These are phyloP conservation scores for Drosophila mayri DNA, from an alignment of 1,140 invertebrate genomes.

Conservation along the genomic window DNA sequence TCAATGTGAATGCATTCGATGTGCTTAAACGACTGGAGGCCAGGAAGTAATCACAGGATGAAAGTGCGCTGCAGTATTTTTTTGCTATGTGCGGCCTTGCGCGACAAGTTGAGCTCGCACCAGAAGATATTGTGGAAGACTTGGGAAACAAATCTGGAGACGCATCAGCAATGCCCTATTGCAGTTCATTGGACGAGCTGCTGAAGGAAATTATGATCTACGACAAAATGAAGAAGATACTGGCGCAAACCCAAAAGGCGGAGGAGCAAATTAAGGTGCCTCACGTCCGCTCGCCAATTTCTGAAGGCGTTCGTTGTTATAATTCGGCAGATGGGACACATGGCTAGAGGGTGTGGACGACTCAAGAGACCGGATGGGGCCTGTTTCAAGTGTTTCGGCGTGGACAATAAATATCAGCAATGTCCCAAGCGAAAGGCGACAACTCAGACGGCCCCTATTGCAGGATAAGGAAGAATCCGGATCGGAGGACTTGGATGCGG, in stretches of 20 bases:
- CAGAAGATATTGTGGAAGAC: not conserved
- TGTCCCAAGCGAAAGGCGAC: not conserved
- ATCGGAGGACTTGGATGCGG: not conserved
- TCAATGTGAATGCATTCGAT: too few relatives aligned
- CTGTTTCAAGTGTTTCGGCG: slow-evolving; percentile 6
- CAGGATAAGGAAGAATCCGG: not conserved
- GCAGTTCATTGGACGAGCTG: too few relatives aligned
- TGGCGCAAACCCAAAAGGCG: not conserved
- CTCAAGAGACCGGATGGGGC: slow-evolving; percentile 8
- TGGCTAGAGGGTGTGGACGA: slow-evolving; percentile 1
- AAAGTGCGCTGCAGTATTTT: too few relatives aligned
- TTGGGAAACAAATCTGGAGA: not conserved
- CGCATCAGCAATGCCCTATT: not conserved
- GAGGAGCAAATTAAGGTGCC: too few relatives aligned
- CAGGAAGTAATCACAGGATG: too few relatives aligned
- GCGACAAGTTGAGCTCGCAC: not conserved
- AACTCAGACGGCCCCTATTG: not conserved
- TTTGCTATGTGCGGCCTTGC: not conserved
- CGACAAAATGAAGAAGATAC: not conserved
- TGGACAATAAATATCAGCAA: not conserved
- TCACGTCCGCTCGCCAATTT: too few relatives aligned
- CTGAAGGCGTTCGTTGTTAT: not conserved
- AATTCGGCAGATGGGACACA: not conserved
- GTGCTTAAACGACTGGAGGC: too few relatives aligned
- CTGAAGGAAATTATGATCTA: too few relatives aligned